These are phyloP conservation scores for Mesitornis unicolor DNA, from an alignment of 2,113 vertebrate genomes.

Conservation along the genomic window DNA sequence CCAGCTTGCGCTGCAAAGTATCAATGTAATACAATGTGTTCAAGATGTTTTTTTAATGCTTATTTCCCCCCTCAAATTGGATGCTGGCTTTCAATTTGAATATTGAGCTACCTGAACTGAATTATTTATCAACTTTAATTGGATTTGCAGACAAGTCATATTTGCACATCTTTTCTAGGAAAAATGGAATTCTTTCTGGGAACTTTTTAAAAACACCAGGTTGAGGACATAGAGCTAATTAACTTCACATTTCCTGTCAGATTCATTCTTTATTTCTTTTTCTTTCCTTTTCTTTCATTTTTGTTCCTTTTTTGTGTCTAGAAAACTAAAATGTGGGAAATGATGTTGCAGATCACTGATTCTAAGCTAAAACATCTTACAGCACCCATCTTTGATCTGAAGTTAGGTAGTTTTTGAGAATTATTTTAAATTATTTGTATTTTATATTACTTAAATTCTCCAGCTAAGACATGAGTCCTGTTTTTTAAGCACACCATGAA, in stretches of 20 bases:
- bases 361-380: not conserved
- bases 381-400: not conserved
- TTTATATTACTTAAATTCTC: not conserved
- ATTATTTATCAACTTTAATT: constrained; percentile 62
- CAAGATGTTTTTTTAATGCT: constrained; percentile 64
- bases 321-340: not conserved
- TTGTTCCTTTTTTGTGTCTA: not conserved
- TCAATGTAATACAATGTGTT: constrained; percentile 53
- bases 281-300: not conserved
- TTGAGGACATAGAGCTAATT: constrained; percentile 19
- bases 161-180: constrained; percentile 31
- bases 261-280: not conserved
- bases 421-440: not conserved
- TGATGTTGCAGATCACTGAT: not conserved
- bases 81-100: constrained; percentile 60
- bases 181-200: constrained; percentile 34
- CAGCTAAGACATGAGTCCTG: not conserved
- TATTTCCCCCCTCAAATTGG: constrained; percentile 64
- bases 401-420: not conserved
- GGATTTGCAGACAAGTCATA: constrained; percentile 61
- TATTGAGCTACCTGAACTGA: constrained; percentile 64
- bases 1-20: constrained; percentile 37
- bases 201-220: constrained; percentile 48
- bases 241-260: constrained; percentile 39
- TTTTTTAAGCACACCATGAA: not conserved